Evolutionary conservation across 2,113 vertebrate genomes (phyloP), one percentile per base, ranked within the genome.

Genomic region (Ammodytes dubius): DNA sequence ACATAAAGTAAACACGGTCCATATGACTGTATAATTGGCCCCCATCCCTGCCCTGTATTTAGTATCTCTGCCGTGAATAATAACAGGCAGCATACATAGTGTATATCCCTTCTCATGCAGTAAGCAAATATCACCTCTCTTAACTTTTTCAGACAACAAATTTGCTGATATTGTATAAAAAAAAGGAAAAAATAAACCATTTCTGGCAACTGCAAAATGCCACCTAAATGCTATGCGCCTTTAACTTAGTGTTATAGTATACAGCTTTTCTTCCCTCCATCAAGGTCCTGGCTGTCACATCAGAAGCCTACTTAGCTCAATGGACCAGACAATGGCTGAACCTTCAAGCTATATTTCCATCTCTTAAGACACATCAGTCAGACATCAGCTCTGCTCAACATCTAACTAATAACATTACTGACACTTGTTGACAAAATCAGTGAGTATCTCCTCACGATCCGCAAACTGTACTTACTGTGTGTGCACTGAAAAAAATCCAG

Each of bases 351-450:
- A 68, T 45, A 70, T 61, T 77, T 74, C 66, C 80, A 68, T 57
- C 46, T 50, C 39, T 11, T 19, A 57, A 77, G 40, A 52, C 35
- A 45, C 57, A 80, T 85, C 68, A 73, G 68, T 74, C 71, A 74
- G 45, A 74, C 54, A 37, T 65, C 56, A 57, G 71, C 71, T 79
- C 72, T 70, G 54, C 54, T 68, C 27, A 71, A 77, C 56, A 63
- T 47, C 64, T 57, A 72, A 59, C 66, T 58, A 67, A 81, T 69
- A 70, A 78, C 43, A 84, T 82, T 77, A 67, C 56, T 2, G 39
- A 76, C 12, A 27, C 27, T 27, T 27, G 27, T 27, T 27, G 27
- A 27, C 27, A 27, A 27, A 27, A 27, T 27, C 27, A 27, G 27
- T 27, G 27, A 27, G 27, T 27, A 27, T 27, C 27, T 27, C 27